A percentile compares a stretch with the other conserved stretches of the same genome.
phyloP scores from a whole-genome alignment of 2,888 invertebrate species.

The Antheraea yamamai region DNA sequence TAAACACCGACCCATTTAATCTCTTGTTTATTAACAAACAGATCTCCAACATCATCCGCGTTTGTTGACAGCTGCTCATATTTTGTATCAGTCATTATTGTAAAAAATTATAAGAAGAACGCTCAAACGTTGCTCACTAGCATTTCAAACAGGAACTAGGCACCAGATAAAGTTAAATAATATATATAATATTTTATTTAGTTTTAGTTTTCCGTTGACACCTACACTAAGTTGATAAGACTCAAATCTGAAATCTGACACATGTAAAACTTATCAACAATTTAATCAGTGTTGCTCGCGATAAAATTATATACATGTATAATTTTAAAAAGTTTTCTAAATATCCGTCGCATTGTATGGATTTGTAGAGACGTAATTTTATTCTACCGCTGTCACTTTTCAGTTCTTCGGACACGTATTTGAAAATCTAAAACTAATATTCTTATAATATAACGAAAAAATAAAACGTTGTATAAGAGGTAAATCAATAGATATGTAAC shows the following conservation, averaged over 20 bases:
- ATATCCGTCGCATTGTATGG: no score
- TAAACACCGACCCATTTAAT: slow-evolving; percentile 67
- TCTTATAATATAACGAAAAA: no score
- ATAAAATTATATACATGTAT: background rate
- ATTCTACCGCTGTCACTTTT: no score
- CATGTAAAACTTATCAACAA: background rate
- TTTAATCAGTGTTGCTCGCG: background rate
- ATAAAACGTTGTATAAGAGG: no score
- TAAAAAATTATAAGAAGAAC: slow-evolving; percentile 41
- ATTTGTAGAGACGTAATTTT: no score
- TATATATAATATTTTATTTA: background rate
- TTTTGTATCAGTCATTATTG: slow-evolving; percentile 67
- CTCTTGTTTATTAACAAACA: slow-evolving; percentile 62
- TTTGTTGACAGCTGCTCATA: slow-evolving; percentile 77
- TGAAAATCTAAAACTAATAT: no score
- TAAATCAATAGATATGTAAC: no score
- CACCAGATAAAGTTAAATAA: background rate
- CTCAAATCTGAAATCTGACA: background rate
- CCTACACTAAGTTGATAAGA: background rate
- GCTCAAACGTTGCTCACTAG: slow-evolving; percentile 44
- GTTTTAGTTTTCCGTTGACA: background rate
- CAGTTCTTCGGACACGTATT: no score
- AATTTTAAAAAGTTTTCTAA: no score
- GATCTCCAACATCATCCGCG: slow-evolving; percentile 65
- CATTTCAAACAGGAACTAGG: slow-evolving; percentile 52